Evolutionary conservation across 2,797 vertebrate species (phyloP).

Genomic region (Lepus oiostolus): DNA sequence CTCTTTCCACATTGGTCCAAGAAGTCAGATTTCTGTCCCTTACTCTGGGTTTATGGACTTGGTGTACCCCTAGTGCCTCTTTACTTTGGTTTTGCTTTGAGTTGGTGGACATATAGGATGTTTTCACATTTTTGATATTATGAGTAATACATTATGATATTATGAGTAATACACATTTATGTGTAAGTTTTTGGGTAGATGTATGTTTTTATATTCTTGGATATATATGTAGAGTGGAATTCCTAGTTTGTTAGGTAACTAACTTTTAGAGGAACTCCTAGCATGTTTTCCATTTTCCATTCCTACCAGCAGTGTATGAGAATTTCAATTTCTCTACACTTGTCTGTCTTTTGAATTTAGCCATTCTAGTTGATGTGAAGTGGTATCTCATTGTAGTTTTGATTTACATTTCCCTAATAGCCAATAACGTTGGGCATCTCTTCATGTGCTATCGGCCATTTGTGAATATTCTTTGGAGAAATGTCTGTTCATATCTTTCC

Average conservation of each 20-base stretch:
- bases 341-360: slow-evolving; percentile 16
- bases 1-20: background rate
- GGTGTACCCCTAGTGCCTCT: background rate
- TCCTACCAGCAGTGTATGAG: background rate
- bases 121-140: background rate
- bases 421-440: background rate
- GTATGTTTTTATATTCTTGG: background rate
- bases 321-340: background rate
- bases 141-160: background rate
- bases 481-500: background rate
- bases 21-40: background rate
- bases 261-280: background rate
- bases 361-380: background rate
- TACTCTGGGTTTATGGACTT: background rate
- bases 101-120: background rate
- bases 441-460: slow-evolving; percentile 16
- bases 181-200: background rate
- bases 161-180: background rate
- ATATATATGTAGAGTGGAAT: background rate
- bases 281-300: background rate
- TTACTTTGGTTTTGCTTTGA: background rate
- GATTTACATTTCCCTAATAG: background rate
- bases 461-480: slow-evolving; percentile 19
- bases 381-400: background rate
- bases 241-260: background rate